Evolutionary conservation across 2,888 invertebrate genomes (phyloP).

Genomic region (Heterodera filipjevi): DNA sequence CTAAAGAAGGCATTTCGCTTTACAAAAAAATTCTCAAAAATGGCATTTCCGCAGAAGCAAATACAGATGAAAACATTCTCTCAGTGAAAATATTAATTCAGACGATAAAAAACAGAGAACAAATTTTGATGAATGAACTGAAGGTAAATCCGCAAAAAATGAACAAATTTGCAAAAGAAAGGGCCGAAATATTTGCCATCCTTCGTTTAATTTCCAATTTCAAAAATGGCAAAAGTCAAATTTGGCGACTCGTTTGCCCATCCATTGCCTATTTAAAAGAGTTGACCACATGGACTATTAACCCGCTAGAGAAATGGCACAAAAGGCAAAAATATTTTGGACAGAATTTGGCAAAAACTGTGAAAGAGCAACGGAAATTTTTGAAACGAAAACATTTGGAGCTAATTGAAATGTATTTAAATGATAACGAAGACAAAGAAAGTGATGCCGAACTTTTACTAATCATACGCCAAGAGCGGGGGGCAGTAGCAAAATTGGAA

Average conservation of each 20-base stretch:
- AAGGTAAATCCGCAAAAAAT: neutral
- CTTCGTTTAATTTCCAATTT: neutral
- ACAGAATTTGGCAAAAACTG: neutral
- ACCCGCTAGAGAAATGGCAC: neutral
- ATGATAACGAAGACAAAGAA: neutral
- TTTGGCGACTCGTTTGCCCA: neutral
- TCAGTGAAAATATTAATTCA: neutral
- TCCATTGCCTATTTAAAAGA: neutral
- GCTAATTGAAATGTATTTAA: neutral
- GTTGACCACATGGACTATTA: neutral
- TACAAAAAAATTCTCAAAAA: neutral
- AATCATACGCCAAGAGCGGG: neutral
- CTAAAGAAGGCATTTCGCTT: neutral
- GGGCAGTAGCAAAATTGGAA: neutral
- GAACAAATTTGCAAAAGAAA: neutral
- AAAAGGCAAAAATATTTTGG: neutral
- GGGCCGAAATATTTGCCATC: neutral
- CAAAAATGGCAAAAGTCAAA: neutral
- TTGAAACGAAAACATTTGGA: neutral
- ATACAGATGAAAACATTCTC: neutral
- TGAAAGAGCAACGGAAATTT: neutral
- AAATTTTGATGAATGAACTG: neutral
- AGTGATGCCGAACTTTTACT: neutral
- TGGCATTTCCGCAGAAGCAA: neutral
- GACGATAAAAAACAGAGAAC: neutral